Evolutionary conservation across 2,888 invertebrate genomes (phyloP), one percentile per base, ranked within the genome.

Genomic region (Meteorus cinctellus): DNA sequence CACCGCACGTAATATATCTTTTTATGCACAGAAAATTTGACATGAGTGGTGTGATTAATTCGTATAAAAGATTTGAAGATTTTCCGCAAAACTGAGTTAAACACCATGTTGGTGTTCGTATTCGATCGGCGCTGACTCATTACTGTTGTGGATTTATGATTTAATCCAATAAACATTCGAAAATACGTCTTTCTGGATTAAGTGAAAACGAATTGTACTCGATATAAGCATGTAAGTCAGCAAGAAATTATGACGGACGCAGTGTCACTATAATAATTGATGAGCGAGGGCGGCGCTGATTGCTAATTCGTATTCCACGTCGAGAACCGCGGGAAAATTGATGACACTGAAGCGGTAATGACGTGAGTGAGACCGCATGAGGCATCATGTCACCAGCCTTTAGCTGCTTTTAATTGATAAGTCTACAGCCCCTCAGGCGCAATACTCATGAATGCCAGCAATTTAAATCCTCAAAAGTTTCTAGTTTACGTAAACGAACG

Each of bases 221-320:
- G 31, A 45, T 45, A 24, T 14, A 51, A 24, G 27, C 5, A 8
- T 16, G 59, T 4, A 12, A 34, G 14, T 34, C 36, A 48, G 36
- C 55, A 8, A 72, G 75, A 67, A 48, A 60, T 59, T 77, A 76
- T 72, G 79, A 77, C 76, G 76, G 72, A 77, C 78, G 77, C 70
- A 55, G 77, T 75, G 65, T 55, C 62, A 68, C 79, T 79, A 82
- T 80, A 79, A 79, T 82, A 83, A 84, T 84, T 83, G 82, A 83
- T 82, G 81, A 81, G 66, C 59, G 71, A 68, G 75, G 80, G 77
- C 75, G 79, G 76, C 81, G 75, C 80, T 79, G 82, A 84, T 85
- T 82, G 85, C 82, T 85, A 85, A 85, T 85, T 85, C 83, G 83
- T 84, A 81, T 82, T 79, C 79, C 80, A 67, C 80, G 82, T 84